phyloP scores from a whole-genome alignment of 2,888 invertebrate species.

The Cephus sareptanus region DNA sequence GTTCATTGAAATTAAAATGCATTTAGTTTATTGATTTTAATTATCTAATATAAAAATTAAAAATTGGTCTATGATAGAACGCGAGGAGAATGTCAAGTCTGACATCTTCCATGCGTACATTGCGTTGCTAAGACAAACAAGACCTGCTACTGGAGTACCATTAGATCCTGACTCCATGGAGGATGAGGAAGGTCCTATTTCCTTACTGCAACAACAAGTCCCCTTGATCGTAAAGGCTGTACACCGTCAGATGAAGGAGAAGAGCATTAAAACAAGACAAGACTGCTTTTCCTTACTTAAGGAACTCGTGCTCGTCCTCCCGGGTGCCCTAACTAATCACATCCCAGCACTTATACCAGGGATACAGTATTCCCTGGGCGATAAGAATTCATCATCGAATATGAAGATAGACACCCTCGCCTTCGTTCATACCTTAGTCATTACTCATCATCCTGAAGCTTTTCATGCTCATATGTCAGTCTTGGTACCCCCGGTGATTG shows the following conservation, averaged over 20 bases:
- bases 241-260: constrained; percentile 85
- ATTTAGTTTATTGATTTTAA: constrained; percentile 9
- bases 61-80: constrained; percentile 71
- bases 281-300: constrained; percentile 92
- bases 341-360: constrained; percentile 88
- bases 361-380: constrained; percentile 87
- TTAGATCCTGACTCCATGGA: constrained; percentile 79
- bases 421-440: constrained; percentile 87
- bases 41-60: constrained; percentile 17
- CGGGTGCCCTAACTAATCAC: constrained; percentile 88
- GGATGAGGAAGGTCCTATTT: constrained; percentile 78
- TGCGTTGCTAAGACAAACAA: constrained; percentile 90
- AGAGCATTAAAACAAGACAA: constrained; percentile 89
- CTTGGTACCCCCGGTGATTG: constrained; percentile 85
- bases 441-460: constrained; percentile 81
- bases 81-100: constrained; percentile 99
- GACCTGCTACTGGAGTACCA: constrained; percentile 75
- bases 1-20: constrained; percentile 13
- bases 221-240: constrained; percentile 88
- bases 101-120: constrained; percentile 98
- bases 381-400: constrained; percentile 94
- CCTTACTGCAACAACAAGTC: constrained; percentile 72
- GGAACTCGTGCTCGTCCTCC: constrained; percentile 89
- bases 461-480: constrained; percentile 85
- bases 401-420: constrained; percentile 98